Evolutionary conservation across 2,113 vertebrate genomes (phyloP).

Genomic region (Paraplagusia blochii): DNA sequence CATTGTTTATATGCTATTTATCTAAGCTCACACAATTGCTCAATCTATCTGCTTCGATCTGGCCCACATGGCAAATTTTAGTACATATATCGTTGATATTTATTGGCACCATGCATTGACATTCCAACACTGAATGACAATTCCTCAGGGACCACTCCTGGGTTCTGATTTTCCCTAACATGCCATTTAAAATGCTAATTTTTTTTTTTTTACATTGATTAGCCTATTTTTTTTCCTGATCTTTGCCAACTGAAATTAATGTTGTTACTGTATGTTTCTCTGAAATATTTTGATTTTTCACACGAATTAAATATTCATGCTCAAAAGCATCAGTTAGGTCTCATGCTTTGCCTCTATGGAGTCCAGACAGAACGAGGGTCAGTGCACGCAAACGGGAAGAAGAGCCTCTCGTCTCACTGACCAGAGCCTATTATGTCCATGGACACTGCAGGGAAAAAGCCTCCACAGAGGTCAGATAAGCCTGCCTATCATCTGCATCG

Average conservation of each 20-base stretch:
- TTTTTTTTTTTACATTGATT: constrained; percentile 54
- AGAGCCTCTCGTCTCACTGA: constrained; percentile 22
- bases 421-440: constrained; percentile 30
- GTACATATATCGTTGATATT: too few species aligned
- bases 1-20: too few species aligned
- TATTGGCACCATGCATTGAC: too few species aligned
- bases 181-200: too few species aligned
- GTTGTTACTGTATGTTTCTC: neutral
- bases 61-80: too few species aligned
- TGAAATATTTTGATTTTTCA: neutral
- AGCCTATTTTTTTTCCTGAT: constrained; percentile 32
- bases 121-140: constrained; percentile 1
- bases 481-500: neutral
- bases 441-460: neutral
- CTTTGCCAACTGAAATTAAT: too few species aligned
- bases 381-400: neutral
- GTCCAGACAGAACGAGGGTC: constrained; percentile 17
- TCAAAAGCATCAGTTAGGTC: neutral
- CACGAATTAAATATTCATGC: neutral
- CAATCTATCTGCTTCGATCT: too few species aligned
- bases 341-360: neutral
- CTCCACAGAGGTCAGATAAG: constrained; percentile 3
- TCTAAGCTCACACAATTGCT: too few species aligned
- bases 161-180: too few species aligned
- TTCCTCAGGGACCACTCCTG: neutral